These are phyloP conservation scores for Neoniphon sammara DNA, from an alignment of 2,797 vertebrate species.

Conservation along the genomic window DNA sequence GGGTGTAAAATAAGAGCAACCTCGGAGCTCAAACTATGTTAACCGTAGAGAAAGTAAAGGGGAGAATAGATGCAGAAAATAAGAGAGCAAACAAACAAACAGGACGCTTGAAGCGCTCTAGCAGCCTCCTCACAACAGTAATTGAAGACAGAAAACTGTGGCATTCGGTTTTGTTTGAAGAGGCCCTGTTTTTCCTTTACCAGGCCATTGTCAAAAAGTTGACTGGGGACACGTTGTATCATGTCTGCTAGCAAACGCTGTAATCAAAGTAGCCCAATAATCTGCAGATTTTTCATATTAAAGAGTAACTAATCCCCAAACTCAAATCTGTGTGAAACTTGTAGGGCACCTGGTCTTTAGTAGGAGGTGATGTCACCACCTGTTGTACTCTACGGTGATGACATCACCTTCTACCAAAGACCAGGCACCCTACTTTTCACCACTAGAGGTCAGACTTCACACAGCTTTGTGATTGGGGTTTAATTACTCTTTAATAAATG, in stretches of 20 bases:
- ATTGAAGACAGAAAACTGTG: conserved; percentile 51
- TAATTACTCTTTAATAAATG: too few species aligned
- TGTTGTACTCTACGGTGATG: too few species aligned
- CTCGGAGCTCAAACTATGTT: conserved; percentile 31
- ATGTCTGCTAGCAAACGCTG: neutral
- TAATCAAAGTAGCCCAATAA: neutral
- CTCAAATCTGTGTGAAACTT: too few species aligned
- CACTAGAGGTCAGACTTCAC: too few species aligned
- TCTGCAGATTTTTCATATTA: too few species aligned
- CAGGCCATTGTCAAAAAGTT: neutral
- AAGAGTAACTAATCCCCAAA: too few species aligned
- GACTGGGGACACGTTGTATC: neutral
- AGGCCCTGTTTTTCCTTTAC: neutral
- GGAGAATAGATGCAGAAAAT: conserved; percentile 36
- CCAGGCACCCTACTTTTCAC: too few species aligned
- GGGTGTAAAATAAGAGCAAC: conserved; percentile 48
- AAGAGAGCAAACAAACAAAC: conserved; percentile 32
- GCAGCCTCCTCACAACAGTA: conserved; percentile 40
- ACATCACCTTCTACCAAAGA: too few species aligned
- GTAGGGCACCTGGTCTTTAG: too few species aligned
- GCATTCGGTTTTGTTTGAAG: neutral
- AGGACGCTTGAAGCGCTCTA: conserved; percentile 31
- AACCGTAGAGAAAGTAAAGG: conserved; percentile 14
- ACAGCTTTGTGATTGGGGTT: too few species aligned
- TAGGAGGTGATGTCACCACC: too few species aligned